Evolutionary conservation across 1,140 invertebrate genomes (phyloP), one percentile per base, ranked within the genome.

Genomic region (Hycleus cichorii): DNA sequence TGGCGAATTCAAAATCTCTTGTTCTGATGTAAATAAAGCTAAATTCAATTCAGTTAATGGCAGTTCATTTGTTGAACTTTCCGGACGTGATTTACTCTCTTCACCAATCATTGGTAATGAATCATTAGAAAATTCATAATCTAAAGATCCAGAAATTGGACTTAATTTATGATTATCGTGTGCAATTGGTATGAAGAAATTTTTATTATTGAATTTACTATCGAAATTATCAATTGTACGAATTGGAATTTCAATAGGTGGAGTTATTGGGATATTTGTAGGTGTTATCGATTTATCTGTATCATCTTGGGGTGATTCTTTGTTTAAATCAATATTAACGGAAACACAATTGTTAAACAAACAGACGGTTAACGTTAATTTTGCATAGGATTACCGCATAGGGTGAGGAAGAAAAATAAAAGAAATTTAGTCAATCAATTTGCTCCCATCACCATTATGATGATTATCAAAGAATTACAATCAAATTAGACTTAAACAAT

Each of bases 31-130:
- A 53, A 73, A 72, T 25, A 71, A 49, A 6, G 69, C 68, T 49
- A 74, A 63, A 62, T 74, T 74, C 3, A 72, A 49, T 58, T 71
- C 67, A 1, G 72, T 74, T 4, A 80, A 49, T 0, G 78, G 78
- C 2, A 77, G 66, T 64, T 80, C 78, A 54, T 78, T 78, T 39
- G 77, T 78, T 27, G 76, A 70, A 48, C 62, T 69, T 49, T 64
- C 49, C 12, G 64, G 59, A 3, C 52, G 52, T 11, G 55, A 49
- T 53, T 53, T 59, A 3, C 48, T 46, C 26, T 11, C 39, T 24
- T 42, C 32, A 39, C n/a, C 11, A 27, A 39, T 48, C 1, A 62
- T 64, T 8, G 68, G 12, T 24, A 68, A 64, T 4, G 65, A 69
- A 40, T 69, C 69, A 38, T 64, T 66, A 10, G 55, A 50, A 7